A percentile compares a stretch with the other conserved stretches of the same genome.
These are phyloP conservation scores for Campylomormyrus tamandua DNA, from an alignment of 2,113 vertebrate species.

Conservation along the genomic window DNA sequence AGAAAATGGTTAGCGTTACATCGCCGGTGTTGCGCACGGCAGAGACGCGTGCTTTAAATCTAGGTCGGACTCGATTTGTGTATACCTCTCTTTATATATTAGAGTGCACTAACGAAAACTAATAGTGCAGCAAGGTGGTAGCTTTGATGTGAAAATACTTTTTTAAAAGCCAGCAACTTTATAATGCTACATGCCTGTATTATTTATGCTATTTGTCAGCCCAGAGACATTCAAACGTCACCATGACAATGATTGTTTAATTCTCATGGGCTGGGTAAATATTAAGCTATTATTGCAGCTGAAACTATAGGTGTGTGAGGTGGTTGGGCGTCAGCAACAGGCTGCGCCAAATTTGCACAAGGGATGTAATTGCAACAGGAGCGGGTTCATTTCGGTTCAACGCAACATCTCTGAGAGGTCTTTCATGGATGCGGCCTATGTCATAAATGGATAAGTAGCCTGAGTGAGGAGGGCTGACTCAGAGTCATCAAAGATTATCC, in stretches of 20 bases:
- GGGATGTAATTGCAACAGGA: not conserved
- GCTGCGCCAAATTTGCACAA: not conserved
- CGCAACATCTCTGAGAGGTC: not conserved
- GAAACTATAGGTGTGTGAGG: not conserved
- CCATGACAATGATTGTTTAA: not conserved
- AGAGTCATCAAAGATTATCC: slow-evolving; percentile 12
- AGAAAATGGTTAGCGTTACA: not conserved
- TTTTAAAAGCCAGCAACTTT: not conserved
- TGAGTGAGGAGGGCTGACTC: not conserved
- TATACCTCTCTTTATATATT: not conserved
- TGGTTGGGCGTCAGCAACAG: not conserved
- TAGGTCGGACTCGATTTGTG: not conserved
- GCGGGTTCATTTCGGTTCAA: not conserved
- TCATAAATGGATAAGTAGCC: not conserved
- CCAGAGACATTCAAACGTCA: not conserved
- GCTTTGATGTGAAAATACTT: not conserved
- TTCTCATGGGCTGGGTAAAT: not conserved
- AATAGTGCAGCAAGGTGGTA: not conserved
- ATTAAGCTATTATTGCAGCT: not conserved
- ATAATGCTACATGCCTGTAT: not conserved
- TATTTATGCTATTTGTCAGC: not conserved
- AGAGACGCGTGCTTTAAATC: not conserved
- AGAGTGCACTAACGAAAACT: not conserved
- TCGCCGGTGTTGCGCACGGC: not conserved
- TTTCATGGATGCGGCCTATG: not conserved